Conservation (phyloP, 2,797 vertebrate genomes). For the Monodelphis domestica region DNA sequence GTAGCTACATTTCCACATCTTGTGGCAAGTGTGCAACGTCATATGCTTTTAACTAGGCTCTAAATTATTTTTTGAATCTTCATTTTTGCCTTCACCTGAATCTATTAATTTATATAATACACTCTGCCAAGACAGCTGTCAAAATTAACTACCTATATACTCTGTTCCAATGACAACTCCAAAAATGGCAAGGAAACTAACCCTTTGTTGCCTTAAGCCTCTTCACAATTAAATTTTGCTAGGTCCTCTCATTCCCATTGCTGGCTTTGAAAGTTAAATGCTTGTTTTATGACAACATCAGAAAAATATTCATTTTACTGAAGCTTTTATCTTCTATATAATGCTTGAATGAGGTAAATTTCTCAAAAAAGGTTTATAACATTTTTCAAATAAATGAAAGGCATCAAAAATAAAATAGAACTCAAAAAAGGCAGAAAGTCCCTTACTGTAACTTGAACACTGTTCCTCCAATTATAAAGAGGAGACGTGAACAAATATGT, state of each 20-base stretch:
- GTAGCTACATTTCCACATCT: neutral
- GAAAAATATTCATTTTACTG: conserved; percentile 25
- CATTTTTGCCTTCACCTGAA: neutral
- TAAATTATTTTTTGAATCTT: neutral
- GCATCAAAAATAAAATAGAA: neutral
- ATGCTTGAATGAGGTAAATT: conserved; percentile 46
- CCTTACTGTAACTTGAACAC: neutral
- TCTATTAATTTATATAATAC: neutral
- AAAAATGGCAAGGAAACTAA: neutral
- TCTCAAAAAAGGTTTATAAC: conserved; percentile 21
- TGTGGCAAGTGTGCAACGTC: neutral
- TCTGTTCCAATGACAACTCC: conserved; percentile 31
- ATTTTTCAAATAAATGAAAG: neutral
- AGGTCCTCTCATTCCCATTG: conserved; percentile 64
- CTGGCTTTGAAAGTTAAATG: conserved; percentile 53
- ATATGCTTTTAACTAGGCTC: neutral
- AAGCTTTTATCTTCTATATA: conserved; percentile 2
- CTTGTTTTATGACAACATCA: conserved; percentile 15
- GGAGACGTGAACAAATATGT: neutral
- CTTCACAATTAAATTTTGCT: conserved; percentile 20
- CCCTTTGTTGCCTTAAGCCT: neutral
- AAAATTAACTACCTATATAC: neutral
- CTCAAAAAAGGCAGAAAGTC: neutral
- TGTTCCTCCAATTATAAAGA: neutral
- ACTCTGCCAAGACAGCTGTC: neutral